Percentiles rank a stretch among this genome's conserved stretches.
Conservation (phyloP, 53 echinoderm and acorn worm genomes). For the Echinometra lucunter region DNA sequence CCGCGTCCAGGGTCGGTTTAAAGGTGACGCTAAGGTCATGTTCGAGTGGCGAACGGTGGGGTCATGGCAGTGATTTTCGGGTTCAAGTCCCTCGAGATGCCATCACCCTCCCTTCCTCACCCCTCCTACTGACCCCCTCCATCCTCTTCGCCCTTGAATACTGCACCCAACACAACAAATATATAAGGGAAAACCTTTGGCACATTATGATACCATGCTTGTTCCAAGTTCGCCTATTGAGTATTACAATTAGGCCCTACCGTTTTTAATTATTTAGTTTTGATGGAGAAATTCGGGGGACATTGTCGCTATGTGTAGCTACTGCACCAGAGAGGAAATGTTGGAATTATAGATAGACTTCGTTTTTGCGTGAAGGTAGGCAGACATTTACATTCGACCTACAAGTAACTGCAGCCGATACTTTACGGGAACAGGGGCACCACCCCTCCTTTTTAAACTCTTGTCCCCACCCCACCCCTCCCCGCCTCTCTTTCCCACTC, state of each 20-base stretch:
- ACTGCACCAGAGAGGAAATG: neutral
- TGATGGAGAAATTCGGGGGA: neutral
- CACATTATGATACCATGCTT: neutral
- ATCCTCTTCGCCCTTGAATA: neutral
- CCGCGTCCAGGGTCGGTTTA: conserved; percentile 54
- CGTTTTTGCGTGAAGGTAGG: neutral
- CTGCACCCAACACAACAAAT: neutral
- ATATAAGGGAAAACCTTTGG: neutral
- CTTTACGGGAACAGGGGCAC: neutral
- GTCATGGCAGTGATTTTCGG: neutral
- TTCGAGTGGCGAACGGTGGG: neutral
- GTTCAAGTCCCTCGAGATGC: conserved; percentile 47
- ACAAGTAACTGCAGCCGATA: neutral
- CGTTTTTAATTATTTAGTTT: neutral
- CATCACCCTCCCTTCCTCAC: neutral
- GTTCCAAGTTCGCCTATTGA: neutral
- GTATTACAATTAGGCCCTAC: too few species aligned
- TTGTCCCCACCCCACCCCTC: neutral
- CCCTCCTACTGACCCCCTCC: neutral
- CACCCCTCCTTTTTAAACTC: neutral
- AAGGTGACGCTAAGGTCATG: conserved; percentile 51
- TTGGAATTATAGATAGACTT: neutral
- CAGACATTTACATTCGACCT: conserved; percentile 10
- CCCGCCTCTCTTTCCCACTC: neutral
- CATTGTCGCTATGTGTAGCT: neutral